These are phyloP conservation scores for Eumacrocentrus americanus DNA, from an alignment of 2,888 invertebrate species.

Conservation along the genomic window DNA sequence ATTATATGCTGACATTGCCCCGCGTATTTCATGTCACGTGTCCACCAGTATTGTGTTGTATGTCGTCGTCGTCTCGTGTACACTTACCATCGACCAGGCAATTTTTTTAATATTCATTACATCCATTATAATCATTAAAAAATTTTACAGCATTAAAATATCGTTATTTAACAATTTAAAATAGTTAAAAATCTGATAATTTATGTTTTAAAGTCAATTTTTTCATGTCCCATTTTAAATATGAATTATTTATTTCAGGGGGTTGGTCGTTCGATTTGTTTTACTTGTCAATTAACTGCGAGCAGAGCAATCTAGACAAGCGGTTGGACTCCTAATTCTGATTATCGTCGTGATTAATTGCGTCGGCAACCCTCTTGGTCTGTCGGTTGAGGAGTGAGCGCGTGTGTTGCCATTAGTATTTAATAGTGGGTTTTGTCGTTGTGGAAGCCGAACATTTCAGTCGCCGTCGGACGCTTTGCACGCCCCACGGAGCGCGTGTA, in stretches of 20 bases:
- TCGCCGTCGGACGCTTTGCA: slow-evolving; percentile 20
- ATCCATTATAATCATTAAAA: neutral
- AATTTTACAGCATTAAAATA: neutral
- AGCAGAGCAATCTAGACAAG: slow-evolving; percentile 25
- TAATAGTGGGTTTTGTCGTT: slow-evolving; percentile 9
- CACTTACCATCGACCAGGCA: neutral
- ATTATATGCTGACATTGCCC: slow-evolving; percentile 53
- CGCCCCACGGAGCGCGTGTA: slow-evolving; percentile 3
- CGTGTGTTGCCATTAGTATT: neutral
- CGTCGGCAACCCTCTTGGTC: slow-evolving; percentile 20
- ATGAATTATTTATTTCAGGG: too few relatives aligned
- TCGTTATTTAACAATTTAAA: neutral
- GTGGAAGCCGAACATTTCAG: slow-evolving; percentile 3
- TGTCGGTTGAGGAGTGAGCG: neutral
- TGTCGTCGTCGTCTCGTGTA: neutral
- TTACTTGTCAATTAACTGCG: slow-evolving; percentile 16
- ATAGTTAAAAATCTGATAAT: neutral
- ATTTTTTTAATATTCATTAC: too few relatives aligned
- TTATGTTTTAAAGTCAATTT: slow-evolving; percentile 3
- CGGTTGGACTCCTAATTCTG: slow-evolving; percentile 28
- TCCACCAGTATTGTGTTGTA: too few relatives aligned
- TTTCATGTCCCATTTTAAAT: slow-evolving; percentile 7
- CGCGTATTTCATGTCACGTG: slow-evolving; percentile 7
- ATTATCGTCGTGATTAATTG: slow-evolving; percentile 31
- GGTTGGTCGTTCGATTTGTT: slow-evolving; percentile 25